Conservation (phyloP, 2,888 invertebrate species). For the Chrysodeixis includens region DNA sequence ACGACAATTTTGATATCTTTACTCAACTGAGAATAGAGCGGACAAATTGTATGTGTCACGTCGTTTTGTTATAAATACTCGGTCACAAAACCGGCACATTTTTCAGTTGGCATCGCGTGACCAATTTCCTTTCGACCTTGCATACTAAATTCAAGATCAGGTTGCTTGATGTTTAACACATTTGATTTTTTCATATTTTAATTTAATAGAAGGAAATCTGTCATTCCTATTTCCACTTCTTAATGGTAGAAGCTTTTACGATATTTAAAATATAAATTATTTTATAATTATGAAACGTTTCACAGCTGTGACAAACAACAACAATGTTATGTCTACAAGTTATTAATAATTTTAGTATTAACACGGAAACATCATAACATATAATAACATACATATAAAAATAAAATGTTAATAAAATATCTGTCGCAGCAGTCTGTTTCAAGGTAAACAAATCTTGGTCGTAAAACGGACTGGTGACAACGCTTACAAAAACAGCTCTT, state of each 20-base stretch:
- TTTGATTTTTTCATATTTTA: constrained; percentile 58
- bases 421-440: neutral
- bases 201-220: constrained; percentile 36
- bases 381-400: constrained; percentile 10
- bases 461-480: neutral
- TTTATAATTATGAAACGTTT: neutral
- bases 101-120: constrained; percentile 76
- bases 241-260: neutral
- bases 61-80: constrained; percentile 79
- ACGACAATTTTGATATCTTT: constrained; percentile 49
- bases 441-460: neutral
- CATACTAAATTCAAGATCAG: constrained; percentile 73
- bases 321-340: constrained; percentile 37
- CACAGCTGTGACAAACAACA: constrained; percentile 17
- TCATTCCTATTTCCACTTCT: constrained; percentile 21
- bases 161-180: constrained; percentile 65
- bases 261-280: neutral
- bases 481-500: neutral
- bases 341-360: constrained; percentile 23
- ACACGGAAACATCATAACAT: constrained; percentile 15
- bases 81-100: constrained; percentile 74
- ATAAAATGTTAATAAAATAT: neutral
- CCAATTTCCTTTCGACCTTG: constrained; percentile 82
- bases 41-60: constrained; percentile 73
- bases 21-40: constrained; percentile 69